Percentiles rank a stretch among this genome's conserved stretches.
These are phyloP conservation scores for Muschampia plurimacula DNA, from an alignment of 2,888 invertebrate genomes.

Conservation along the genomic window DNA sequence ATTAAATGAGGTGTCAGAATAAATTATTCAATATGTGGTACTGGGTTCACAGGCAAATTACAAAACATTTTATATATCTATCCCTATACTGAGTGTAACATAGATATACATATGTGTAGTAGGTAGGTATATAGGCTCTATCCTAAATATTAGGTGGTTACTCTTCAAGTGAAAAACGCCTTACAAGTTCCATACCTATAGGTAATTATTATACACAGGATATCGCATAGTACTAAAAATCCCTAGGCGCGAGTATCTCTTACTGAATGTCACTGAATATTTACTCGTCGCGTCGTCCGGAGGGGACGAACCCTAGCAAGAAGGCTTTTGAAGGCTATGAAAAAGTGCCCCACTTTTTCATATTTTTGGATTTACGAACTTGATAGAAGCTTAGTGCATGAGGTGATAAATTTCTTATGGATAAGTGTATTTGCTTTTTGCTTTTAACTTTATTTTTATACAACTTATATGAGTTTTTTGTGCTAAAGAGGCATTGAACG, in stretches of 20 bases:
- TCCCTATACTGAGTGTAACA: too few relatives aligned
- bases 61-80: too few relatives aligned
- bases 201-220: too few relatives aligned
- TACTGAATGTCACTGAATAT: neutral
- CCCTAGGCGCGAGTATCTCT: neutral
- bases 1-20: too few relatives aligned
- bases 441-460: neutral
- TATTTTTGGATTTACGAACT: constrained; percentile 3
- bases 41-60: too few relatives aligned
- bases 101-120: too few relatives aligned
- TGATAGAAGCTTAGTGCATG: neutral
- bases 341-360: neutral
- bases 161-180: too few relatives aligned
- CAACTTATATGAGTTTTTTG: neutral
- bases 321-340: neutral
- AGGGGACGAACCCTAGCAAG: neutral
- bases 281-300: neutral
- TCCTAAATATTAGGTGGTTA: too few relatives aligned
- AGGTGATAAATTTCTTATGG: neutral
- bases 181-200: too few relatives aligned
- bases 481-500: too few relatives aligned
- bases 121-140: too few relatives aligned
- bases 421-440: neutral
- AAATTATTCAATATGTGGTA: too few relatives aligned
- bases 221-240: neutral